Percentiles rank a stretch among this genome's conserved stretches.
phyloP scores from a whole-genome alignment of 2,797 vertebrate genomes.

The Labeo calbasu region DNA sequence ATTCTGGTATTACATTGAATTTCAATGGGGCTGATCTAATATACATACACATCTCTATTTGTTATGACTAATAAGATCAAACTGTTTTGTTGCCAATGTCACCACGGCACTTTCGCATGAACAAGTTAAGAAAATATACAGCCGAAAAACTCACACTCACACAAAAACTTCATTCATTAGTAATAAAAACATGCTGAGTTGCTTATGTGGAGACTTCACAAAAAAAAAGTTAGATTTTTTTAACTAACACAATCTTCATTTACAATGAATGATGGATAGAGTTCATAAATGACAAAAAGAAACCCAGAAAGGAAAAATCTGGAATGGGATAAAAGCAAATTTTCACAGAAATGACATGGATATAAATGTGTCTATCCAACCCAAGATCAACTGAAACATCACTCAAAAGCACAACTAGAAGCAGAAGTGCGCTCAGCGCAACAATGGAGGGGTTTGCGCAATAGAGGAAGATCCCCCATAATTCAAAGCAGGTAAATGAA shows the following conservation, averaged over 20 bases:
- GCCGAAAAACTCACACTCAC: background rate
- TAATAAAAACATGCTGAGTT: background rate
- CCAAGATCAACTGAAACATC: slow-evolving; percentile 8
- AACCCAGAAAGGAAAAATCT: background rate
- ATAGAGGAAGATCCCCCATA: slow-evolving; percentile 46
- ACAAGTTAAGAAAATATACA: slow-evolving; percentile 10
- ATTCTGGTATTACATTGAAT: slow-evolving; percentile 35
- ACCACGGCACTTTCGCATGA: slow-evolving; percentile 36
- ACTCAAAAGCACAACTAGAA: background rate
- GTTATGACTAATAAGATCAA: slow-evolving; percentile 8
- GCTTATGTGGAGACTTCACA: background rate
- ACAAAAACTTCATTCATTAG: slow-evolving; percentile 1
- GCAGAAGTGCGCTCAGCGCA: background rate
- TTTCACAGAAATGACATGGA: background rate
- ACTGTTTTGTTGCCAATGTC: background rate
- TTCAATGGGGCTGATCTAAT: slow-evolving; percentile 54
- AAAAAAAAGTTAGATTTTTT: background rate
- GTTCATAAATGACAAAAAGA: background rate
- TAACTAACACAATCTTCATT: background rate
- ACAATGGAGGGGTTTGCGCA: slow-evolving; percentile 47
- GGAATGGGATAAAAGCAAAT: background rate
- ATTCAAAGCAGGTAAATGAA: slow-evolving; percentile 52
- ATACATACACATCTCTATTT: slow-evolving; percentile 31
- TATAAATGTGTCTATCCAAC: background rate
- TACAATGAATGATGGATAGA: background rate